These are phyloP conservation scores for Ochropacha duplaris DNA, from an alignment of 2,888 invertebrate genomes.

Conservation along the genomic window DNA sequence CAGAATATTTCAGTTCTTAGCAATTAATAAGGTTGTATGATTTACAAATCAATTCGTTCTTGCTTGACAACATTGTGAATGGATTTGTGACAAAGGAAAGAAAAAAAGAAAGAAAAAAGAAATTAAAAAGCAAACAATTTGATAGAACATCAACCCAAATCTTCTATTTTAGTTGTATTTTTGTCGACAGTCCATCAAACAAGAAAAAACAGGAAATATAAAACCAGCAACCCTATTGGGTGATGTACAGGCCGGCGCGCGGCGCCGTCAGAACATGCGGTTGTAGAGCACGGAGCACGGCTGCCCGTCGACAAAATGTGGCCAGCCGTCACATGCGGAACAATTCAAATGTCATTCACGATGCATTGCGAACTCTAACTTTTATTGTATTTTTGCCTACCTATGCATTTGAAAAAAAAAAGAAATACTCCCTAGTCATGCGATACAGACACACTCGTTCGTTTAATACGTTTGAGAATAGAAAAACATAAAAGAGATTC, in stretches of 20 bases:
- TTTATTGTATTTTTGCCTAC: neutral
- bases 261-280: constrained; percentile 18
- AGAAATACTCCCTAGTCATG: neutral
- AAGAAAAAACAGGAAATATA: neutral
- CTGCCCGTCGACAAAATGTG: constrained; percentile 19
- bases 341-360: constrained; percentile 21
- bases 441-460: neutral
- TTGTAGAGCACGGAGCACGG: constrained; percentile 16
- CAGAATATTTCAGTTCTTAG: neutral
- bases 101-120: no score
- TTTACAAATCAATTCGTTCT: no score
- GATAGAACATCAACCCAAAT: no score
- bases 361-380: constrained; percentile 7
- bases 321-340: constrained; percentile 15
- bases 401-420: constrained; percentile 1
- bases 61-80: no score
- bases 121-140: no score
- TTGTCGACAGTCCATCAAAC: neutral
- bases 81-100: no score
- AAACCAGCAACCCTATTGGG: constrained; percentile 3
- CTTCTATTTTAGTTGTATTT: neutral
- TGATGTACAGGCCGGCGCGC: no score
- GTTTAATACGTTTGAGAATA: no score
- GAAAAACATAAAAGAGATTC: no score
- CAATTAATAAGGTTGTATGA: no score